Evolutionary conservation across 2,888 invertebrate genomes (phyloP), one percentile per base, ranked within the genome.

Genomic region (Cremastinae sp.): DNA sequence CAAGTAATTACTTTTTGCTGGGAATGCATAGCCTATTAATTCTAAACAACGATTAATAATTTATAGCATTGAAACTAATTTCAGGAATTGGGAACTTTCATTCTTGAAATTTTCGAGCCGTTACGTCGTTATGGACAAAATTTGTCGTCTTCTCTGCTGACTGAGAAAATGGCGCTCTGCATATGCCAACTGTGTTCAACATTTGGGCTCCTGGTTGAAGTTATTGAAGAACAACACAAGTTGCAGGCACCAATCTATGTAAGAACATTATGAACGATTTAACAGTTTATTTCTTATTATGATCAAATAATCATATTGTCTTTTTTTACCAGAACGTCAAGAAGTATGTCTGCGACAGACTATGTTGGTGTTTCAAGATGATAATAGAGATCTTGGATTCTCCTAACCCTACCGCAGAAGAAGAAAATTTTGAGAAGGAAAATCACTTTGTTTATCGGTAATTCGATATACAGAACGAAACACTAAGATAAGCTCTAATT

Each of bases 401-500:
- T n/a, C 64, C 84, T 0, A 84, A 84, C 74, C 86, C 86, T 14
- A 80, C 81, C n/a, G 54, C 70, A 0, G 82, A 84, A 38, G 86
- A 87, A 18, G 88, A 88, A 68, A 81, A 72, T 68, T 78, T 78
- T 2, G 87, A 88, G 54, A 78, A 78, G 56, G 86, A 88, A 69
- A 86, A 89, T 80, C 87, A 89, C 78, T 89, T 89, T 74, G 88
- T 89, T 54, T 87, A 85, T 51, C 85, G 84, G 88, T 88, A 82
- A 74, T 34, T 49, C 5, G 2, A 9, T 1, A 64, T 65, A 36
- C n/a, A 43, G 20, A 59, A 34, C 74, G 64, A 54, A 10, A 61
- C 56, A 43, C 14, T 28, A 18, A 58, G 22, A 12, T 8, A 20
- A 41, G 43, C 22, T 51, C 20, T 43, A 2, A 22, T 1, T 22